Percentiles rank a stretch among this genome's conserved stretches.
These are phyloP conservation scores for Mythimna ferrago DNA, from an alignment of 2,888 invertebrate genomes.

Conservation along the genomic window DNA sequence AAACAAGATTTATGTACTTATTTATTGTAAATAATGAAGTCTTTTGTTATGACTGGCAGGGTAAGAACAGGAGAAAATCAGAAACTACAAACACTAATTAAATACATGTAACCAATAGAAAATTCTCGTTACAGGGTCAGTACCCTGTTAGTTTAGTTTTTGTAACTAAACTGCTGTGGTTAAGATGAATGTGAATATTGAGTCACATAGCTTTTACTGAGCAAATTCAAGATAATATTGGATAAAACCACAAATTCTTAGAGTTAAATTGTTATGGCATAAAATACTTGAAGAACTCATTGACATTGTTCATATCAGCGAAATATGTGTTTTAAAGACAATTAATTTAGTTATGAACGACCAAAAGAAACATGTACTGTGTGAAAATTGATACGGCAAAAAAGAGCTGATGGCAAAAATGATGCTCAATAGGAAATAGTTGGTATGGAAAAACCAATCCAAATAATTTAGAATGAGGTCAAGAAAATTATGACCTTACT, in stretches of 20 bases:
- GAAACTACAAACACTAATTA: no score
- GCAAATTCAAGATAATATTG: background rate
- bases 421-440: background rate
- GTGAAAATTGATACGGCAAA: no score
- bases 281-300: no score
- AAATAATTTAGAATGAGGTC: background rate
- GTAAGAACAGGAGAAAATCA: background rate
- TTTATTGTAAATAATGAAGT: slow-evolving; percentile 23
- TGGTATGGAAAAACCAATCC: background rate
- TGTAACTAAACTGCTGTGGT: background rate
- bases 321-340: no score
- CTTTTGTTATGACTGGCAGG: slow-evolving; percentile 21
- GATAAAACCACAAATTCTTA: background rate
- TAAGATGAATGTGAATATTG: background rate
- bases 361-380: no score
- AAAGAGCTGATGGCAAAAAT: background rate
- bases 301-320: no score
- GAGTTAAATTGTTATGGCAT: no score
- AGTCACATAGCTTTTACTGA: background rate
- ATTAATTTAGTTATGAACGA: no score
- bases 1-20: slow-evolving; percentile 44
- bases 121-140: background rate
- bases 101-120: no score
- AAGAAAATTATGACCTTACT: background rate
- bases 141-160: no score